A percentile compares a stretch with the other conserved stretches of the same genome.
Evolutionary conservation across 2,888 invertebrate species (phyloP).

Genomic region (Drosophila macrothrix): DNA sequence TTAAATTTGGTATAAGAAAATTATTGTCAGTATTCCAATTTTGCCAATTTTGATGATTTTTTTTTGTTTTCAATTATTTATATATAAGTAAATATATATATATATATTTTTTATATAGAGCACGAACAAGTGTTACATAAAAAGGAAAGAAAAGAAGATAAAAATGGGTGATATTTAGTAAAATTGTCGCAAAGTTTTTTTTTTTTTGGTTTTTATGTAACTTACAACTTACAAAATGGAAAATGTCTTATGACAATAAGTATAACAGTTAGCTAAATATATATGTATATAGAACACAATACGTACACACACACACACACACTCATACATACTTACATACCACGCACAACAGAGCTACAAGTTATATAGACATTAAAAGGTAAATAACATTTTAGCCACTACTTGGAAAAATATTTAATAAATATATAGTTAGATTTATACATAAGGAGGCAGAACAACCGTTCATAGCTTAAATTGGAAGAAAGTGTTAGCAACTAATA

Average conservation of each 20-base stretch:
- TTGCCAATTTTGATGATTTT: conserved; percentile 80
- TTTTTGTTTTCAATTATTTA: conserved; percentile 71
- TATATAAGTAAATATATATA: conserved; percentile 49
- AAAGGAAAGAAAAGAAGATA: conserved; percentile 79
- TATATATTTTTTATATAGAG: conserved; percentile 65
- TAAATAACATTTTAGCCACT: conserved; percentile 76
- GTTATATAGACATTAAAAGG: conserved; percentile 73
- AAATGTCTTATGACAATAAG: conserved; percentile 64
- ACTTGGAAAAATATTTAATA: conserved; percentile 62
- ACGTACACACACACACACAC: conserved; percentile 50
- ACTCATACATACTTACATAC: conserved; percentile 49
- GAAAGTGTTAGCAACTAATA: conserved; percentile 21
- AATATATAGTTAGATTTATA: conserved; percentile 32
- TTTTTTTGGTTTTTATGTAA: conserved; percentile 53
- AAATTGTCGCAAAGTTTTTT: conserved; percentile 70
- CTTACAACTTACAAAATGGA: conserved; percentile 78
- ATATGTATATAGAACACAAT: conserved; percentile 52
- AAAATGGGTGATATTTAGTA: conserved; percentile 83
- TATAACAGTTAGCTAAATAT: conserved; percentile 69
- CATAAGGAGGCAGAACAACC: conserved; percentile 26
- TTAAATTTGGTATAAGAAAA: conserved; percentile 41
- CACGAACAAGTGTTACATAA: conserved; percentile 81
- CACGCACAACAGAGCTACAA: conserved; percentile 68
- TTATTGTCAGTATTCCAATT: conserved; percentile 78
- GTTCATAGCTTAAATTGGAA: conserved; percentile 39